Evolutionary conservation across 2,113 vertebrate genomes (phyloP), one percentile per base, ranked within the genome.

Genomic region (Axis porcinus): DNA sequence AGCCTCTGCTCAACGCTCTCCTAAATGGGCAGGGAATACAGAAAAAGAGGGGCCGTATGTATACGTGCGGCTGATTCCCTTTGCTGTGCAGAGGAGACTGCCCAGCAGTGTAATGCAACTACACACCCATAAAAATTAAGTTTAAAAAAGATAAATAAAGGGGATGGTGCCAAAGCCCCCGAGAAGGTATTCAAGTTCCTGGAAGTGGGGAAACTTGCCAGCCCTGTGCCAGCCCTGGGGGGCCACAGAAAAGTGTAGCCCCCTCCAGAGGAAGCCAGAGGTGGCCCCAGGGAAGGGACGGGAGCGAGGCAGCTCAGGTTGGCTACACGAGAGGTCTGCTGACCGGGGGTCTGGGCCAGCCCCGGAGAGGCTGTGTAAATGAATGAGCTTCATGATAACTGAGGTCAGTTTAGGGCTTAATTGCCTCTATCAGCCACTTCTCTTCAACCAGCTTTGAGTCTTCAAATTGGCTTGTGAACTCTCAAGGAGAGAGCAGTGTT

Each of bases 281-380:
- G 15, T 1, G 0, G 2, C 62, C 16, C 14, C 1, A 2, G 23
- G 14, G 21, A 33, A 25, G 43, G 54, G 21, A 1, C 4, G 0
- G 62, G 45, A 1, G 0, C 0, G 1, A 5, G 40, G 10, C 52
- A 28, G 30, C 21, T 27, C 21, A 6, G 14, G 9, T 25, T 15
- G 13, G 81, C 55, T 57, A 1, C 36, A 6, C 0, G 25, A 19
- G 2, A 12, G 6, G n/a, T 17, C 9, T 3, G 3, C 5, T 21
- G 19, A 6, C 0, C 0, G 1, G 12, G 25, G 6, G 1, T 15
- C 83, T 6, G 1, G 47, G 58, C 43, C 52, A 43, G 50, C 43
- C 58, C 16, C 0, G 0, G 28, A 21, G 4, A 11, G 5, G 23
- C 55, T 8, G 79, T 17, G 8, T 19, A 17, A 27, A 1, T 1